Evolutionary conservation across 64 coral and sea anemone species (phyloP), one percentile per base, ranked within the genome.

Genomic region (Dendrophyllia cribrosa): DNA sequence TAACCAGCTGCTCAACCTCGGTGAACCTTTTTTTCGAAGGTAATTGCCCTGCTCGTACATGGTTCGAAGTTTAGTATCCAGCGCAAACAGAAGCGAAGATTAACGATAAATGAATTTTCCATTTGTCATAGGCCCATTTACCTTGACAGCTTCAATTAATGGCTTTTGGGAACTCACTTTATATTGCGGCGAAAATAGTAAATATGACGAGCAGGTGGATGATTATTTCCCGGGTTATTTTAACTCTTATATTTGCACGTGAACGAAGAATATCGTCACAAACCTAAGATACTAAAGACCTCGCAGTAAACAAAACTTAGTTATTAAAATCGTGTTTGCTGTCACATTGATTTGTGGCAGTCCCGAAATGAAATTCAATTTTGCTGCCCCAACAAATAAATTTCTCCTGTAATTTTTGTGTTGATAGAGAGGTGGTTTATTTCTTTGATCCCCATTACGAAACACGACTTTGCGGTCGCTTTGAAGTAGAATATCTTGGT

Each of bases 31-130:
- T 13, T 45, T 48, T 46, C 24, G 22, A 64, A 82, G 78, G 14
- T 82, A 82, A 82, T 82, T 82, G 59, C 78, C 26, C 19, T 64
- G 25, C 34, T 82, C 59, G 34, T 14, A 34, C 78, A 20, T 1
- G 15, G 58, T 47, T 82, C 25, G 46, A 48, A 64, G 78, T 64
- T 82, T 82, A 34, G 58, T 82, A 6, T 64, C 58, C 25, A 62
- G 16, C 17, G 19, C 26, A 64, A 64, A 82, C 59, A 79, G 52
- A 8, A 56, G 5, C 43, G 16, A 64, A 65, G 78, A 82, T 82
- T 82, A 20, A 17, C 15, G 78, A 82, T 47, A 82, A 64, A 64
- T n/a, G 59, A 82, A 82, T 63, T 65, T 82, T 82, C 78, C 58
- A 82, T 82, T 82, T 46, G 25, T 5, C 14, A 34, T 9, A 45